Evolutionary conservation across 2,888 invertebrate genomes (phyloP).

Genomic region (Sphaerophoria rueppellii): DNA sequence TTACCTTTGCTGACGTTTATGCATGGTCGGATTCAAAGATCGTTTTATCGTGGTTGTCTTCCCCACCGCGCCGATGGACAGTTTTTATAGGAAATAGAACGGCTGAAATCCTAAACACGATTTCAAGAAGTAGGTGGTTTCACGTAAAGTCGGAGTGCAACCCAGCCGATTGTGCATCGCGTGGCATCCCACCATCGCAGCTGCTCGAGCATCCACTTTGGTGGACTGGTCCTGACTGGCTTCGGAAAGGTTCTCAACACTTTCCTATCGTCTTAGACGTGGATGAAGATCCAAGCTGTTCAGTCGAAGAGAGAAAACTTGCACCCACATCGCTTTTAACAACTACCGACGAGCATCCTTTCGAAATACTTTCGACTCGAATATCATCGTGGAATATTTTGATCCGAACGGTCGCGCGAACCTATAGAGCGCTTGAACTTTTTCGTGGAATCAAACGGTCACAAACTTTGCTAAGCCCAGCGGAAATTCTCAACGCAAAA

Average conservation of each 20-base stretch:
- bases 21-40: too few species aligned
- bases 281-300: background rate
- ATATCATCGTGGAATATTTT: too few species aligned
- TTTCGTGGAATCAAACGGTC: background rate
- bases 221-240: background rate
- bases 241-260: background rate
- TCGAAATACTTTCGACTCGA: too few species aligned
- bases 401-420: background rate
- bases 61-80: background rate
- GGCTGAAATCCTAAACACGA: background rate
- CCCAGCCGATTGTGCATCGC: background rate
- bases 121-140: background rate
- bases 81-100: background rate
- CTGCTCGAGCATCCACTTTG: background rate
- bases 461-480: too few species aligned
- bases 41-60: background rate
- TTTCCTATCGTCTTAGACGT: background rate
- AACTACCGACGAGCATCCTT: too few species aligned
- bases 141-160: background rate
- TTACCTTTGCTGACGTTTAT: too few species aligned
- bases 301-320: too few species aligned
- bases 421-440: background rate
- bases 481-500: too few species aligned
- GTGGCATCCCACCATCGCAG: background rate
- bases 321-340: too few species aligned